Base-by-base conservation (phyloP, 2,888 invertebrate species). In the Brenthis hecate region DNA sequence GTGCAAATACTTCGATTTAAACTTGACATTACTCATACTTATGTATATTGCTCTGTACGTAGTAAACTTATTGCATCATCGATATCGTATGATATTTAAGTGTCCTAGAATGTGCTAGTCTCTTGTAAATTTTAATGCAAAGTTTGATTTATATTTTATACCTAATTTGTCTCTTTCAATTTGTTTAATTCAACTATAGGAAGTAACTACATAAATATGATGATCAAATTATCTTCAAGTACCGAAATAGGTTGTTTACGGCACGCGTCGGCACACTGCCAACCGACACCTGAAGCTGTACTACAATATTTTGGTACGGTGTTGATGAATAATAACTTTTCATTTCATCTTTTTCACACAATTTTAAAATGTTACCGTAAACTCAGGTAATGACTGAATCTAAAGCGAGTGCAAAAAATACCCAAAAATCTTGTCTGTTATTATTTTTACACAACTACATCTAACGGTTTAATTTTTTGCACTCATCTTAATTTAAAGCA, bases 241-340 rank as follows among this genome's bases (percentile, higher is more conserved):
- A 86, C 89, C 85, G 84, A 92, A 92, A 92, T 91, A 92, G 91
- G 88, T 88, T 92, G 91, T 92, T 92, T 91, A 91, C 91, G 88
- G 87, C 86, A 84, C 83, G 82, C 82, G 80, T 82, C 83, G 92
- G 92, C 92, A 79, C 72, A 56, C 68, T 84, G 92, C 92, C 92
- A 91, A 85, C 83, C 80, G 85, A 86, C 90, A 89, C 87, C 88
- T 87, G 87, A 86, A 86, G 82, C 81, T 81, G 78, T 77, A 83
- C 84, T 82, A 78, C 85, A 82, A 81, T 84, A 80, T 88, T 89
- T 89, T 91, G 89, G 89, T 88, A 90, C 85, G 84, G 85, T 79
- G 83, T 87, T 81, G 78, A 77, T 78, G 85, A 87, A 88, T 88
- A 81, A 80, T 77, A 74, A 76, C 75, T 78, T 76, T 76, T 80